Percentiles rank a stretch among this genome's conserved stretches.
These are phyloP conservation scores for Psilopogon haemacephalus DNA, from an alignment of 2,113 vertebrate species.

Conservation along the genomic window DNA sequence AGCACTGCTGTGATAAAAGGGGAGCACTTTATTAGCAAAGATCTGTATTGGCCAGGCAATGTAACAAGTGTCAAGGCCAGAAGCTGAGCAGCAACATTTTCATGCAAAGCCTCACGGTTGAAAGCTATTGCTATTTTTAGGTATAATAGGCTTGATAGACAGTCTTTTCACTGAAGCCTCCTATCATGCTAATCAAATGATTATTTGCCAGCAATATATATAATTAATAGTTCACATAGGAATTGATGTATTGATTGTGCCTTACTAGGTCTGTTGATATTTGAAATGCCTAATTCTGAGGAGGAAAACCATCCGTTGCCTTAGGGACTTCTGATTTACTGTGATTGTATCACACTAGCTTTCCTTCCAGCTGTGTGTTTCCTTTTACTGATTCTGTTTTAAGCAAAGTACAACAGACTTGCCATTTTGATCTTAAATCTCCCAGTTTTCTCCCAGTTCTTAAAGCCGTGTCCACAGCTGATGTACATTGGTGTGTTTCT, in stretches of 20 bases:
- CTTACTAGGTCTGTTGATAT: conserved; percentile 36
- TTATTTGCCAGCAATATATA: conserved; percentile 41
- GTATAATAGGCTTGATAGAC: background rate
- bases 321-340: conserved; percentile 42
- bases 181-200: conserved; percentile 33
- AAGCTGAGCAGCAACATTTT: background rate
- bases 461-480: background rate
- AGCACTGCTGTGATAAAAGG: background rate
- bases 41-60: fast-evolving
- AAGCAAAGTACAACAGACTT: conserved; percentile 5
- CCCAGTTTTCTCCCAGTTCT: background rate
- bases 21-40: background rate
- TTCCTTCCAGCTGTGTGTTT: conserved; percentile 22
- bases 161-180: conserved; percentile 7
- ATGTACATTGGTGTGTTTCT: background rate
- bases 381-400: conserved; percentile 46
- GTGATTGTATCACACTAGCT: conserved; percentile 25
- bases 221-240: conserved; percentile 48
- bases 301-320: conserved; percentile 2
- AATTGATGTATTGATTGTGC: conserved; percentile 44
- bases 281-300: conserved; percentile 29
- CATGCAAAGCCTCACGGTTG: background rate
- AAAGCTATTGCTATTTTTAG: background rate
- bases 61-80: background rate
- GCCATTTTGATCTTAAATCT: conserved; percentile 6